Conservation (phyloP, 2,888 invertebrate genomes). For the Acanthosepion esculentum region DNA sequence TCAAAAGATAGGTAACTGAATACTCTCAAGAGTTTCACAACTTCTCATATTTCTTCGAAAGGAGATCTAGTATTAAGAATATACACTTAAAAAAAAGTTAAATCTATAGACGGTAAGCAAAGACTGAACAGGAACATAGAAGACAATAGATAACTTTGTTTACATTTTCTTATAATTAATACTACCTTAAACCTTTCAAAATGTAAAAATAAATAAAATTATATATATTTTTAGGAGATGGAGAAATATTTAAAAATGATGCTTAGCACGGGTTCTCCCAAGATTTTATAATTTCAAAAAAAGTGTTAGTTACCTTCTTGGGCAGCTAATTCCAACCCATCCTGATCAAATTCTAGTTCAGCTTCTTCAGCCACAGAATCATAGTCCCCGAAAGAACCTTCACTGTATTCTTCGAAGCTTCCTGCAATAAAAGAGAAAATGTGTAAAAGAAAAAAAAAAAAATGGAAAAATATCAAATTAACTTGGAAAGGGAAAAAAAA, state of each 20-base stretch:
- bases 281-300: neutral
- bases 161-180: too few species aligned
- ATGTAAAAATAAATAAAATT: neutral
- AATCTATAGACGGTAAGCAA: too few species aligned
- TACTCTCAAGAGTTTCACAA: too few species aligned
- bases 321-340: constrained; percentile 79
- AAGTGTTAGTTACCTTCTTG: constrained; percentile 65
- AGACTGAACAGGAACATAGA: too few species aligned
- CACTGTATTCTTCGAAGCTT: constrained; percentile 45
- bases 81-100: too few species aligned
- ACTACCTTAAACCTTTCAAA: neutral
- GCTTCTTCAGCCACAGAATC: constrained; percentile 82
- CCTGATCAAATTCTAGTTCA: constrained; percentile 96
- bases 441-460: neutral
- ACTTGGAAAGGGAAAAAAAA: neutral
- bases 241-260: neutral
- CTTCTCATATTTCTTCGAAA: too few species aligned
- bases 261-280: neutral
- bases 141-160: neutral
- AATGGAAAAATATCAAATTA: neutral
- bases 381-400: constrained; percentile 23
- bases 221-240: too few species aligned
- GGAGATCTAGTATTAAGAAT: too few species aligned
- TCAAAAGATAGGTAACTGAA: too few species aligned
- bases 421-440: neutral